Evolutionary conservation across 2,797 vertebrate genomes (phyloP).

Genomic region (Arctocebus calabarensis): DNA sequence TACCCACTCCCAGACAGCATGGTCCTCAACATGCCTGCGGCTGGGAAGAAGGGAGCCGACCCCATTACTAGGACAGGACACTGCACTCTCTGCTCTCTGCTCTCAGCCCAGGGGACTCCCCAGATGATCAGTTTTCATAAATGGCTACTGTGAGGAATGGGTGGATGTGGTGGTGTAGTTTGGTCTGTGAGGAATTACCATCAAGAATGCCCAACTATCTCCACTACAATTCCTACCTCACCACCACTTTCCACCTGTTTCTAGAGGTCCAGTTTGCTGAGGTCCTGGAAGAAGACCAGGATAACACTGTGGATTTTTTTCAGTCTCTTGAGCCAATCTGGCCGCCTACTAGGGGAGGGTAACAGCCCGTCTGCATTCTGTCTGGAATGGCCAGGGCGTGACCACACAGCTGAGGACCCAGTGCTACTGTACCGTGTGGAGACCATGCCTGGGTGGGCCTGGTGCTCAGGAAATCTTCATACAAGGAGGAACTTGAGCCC

Average conservation of each 20-base stretch:
- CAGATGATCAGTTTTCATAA: slow-evolving; percentile 99
- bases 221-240: too few species aligned
- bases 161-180: too few species aligned
- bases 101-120: slow-evolving; percentile 96
- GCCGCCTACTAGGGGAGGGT: slow-evolving; percentile 95
- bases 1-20: slow-evolving; percentile 93
- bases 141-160: slow-evolving; percentile 96
- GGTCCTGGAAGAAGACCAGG: too few species aligned
- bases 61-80: slow-evolving; percentile 99
- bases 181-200: too few species aligned
- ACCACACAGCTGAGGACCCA: slow-evolving; percentile 97
- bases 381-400: slow-evolving; percentile 99
- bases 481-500: slow-evolving; percentile 98
- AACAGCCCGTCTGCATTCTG: slow-evolving; percentile 98
- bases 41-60: slow-evolving; percentile 97
- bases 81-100: slow-evolving; percentile 95
- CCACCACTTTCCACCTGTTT: too few species aligned
- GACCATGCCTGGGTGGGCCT: slow-evolving; percentile 98
- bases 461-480: slow-evolving; percentile 96
- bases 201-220: too few species aligned
- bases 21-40: slow-evolving; percentile 93
- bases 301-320: neutral
- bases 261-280: too few species aligned
- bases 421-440: slow-evolving; percentile 96
- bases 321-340: slow-evolving; percentile 97